phyloP scores from a whole-genome alignment of 2,888 invertebrate genomes.

The Meteorus colon region DNA sequence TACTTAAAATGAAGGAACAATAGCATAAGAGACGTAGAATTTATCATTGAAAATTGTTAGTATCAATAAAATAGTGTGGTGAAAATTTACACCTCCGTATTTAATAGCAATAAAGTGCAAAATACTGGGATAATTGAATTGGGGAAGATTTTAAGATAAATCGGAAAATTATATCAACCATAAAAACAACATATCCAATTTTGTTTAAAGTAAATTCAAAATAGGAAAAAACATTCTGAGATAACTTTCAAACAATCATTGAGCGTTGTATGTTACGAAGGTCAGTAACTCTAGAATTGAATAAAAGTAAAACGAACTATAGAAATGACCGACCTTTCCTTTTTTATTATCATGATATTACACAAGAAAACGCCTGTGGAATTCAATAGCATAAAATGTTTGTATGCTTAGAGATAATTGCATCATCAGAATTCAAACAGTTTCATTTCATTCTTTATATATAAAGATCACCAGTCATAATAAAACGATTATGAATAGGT shows the following conservation, averaged over 20 bases:
- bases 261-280: too few species aligned
- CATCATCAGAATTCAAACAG: too few species aligned
- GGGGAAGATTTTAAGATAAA: constrained; percentile 37
- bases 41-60: neutral
- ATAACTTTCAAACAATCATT: too few species aligned
- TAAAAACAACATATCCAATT: too few species aligned
- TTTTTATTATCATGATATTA: neutral
- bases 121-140: constrained; percentile 48
- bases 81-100: neutral
- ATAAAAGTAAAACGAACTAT: constrained; percentile 33
- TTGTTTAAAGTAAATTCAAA: too few species aligned
- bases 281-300: neutral
- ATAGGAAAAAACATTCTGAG: too few species aligned
- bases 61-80: neutral
- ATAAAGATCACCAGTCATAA: constrained; percentile 27
- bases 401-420: too few species aligned
- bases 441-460: neutral
- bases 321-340: constrained; percentile 42
- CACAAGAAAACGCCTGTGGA: neutral
- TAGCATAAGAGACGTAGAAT: neutral
- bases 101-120: neutral
- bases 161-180: neutral
- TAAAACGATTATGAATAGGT: constrained; percentile 49
- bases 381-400: neutral
- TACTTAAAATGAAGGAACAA: neutral